A percentile compares a stretch with the other conserved stretches of the same genome.
Conservation (phyloP, 2,797 vertebrate genomes). For the Heteromormyrus szaboi region DNA sequence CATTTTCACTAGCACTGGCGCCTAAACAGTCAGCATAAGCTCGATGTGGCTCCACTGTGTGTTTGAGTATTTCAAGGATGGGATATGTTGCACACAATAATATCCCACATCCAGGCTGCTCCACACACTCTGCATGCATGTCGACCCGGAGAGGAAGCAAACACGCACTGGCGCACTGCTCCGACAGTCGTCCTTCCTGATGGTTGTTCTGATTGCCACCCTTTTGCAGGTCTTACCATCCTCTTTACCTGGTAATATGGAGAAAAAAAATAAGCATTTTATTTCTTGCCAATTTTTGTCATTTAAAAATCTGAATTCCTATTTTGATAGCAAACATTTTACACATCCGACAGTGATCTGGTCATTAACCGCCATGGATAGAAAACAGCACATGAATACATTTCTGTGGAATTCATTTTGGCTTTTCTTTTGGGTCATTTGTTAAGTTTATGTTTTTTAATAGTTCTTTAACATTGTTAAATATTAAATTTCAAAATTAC, state of each 20-base stretch:
- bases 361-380: not conserved
- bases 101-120: not conserved
- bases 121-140: not conserved
- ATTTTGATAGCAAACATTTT: not conserved
- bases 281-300: not conserved
- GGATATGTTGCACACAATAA: not conserved
- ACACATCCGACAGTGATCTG: not conserved
- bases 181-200: slow-evolving; percentile 89
- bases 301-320: not conserved
- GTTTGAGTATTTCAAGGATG: not conserved
- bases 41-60: not conserved
- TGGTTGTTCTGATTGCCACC: slow-evolving; percentile 86
- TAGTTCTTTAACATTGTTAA: not conserved
- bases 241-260: slow-evolving; percentile 76
- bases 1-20: not conserved
- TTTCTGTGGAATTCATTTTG: not conserved
- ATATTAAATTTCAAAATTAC: not conserved
- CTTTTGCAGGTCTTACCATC: slow-evolving; percentile 92
- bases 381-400: not conserved
- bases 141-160: not conserved
- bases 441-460: not conserved
- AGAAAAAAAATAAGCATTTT: slow-evolving; percentile 23
- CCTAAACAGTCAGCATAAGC: not conserved
- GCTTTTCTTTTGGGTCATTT: not conserved
- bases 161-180: slow-evolving; percentile 84